Base-by-base conservation (phyloP, 1,140 invertebrate genomes). In the Drosophila rufa region DNA sequence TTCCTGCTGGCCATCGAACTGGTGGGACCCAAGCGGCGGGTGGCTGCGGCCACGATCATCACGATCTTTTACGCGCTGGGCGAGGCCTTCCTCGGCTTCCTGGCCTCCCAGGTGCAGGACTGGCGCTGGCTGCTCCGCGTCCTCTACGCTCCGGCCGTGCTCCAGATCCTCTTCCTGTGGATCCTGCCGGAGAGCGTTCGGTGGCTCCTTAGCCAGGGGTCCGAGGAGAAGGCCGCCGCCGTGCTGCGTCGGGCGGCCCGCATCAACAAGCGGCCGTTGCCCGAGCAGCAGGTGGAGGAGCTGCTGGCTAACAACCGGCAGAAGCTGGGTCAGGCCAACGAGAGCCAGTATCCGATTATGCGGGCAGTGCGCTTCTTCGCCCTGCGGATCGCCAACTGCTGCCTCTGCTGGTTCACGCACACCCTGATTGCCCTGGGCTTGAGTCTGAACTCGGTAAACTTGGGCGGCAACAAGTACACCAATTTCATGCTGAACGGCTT, bases 341-440 rank as follows among this genome's bases (percentile, higher is more conserved):
- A 92, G 70, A 91, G 79, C 42, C 78, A 79, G 60, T 92, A 91
- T 45, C 91, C 91, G 1, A 92, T 92, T 1, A 68, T 43, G 78
- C 67, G 62, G 19, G 79, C 85, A 0, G 70, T 86, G 8, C 78
- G 57, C 4, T 77, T 82, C 38, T 92, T 92, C n/a, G 48, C 67
- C 82, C 89, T 94, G 71, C 94, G 96, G 38, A 93, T 96, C 60
- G 81, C 95, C 4, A 94, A 94, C 27, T 95, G 95, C 75, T 95
- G 94, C 50, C 95, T 96, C 91, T 96, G 94, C 92, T 97, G 95
- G 96, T 93, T 95, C 3, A 94, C 95, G 0, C 95, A 95, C 70
- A 94, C 95, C 0, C 95, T 97, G 80, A 95, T 97, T 6, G 97
- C 97, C 82, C 97, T 97, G 91, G 97, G 97, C 0, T 91, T 98